phyloP scores from a whole-genome alignment of 2,888 invertebrate species.

The Diarsia brunnea region DNA sequence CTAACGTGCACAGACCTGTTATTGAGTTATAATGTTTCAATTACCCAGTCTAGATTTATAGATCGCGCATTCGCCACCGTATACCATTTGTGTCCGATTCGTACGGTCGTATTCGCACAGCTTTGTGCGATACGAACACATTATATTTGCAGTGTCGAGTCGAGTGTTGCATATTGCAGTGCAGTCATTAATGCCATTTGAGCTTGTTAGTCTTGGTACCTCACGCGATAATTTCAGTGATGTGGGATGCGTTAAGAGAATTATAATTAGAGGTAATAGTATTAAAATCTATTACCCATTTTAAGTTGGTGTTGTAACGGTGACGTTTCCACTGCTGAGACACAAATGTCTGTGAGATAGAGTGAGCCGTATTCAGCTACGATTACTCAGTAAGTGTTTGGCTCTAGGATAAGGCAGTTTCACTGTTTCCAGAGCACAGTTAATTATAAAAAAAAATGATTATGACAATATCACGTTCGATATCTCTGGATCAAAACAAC shows the following conservation, averaged over 20 bases:
- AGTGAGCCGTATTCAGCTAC: background rate
- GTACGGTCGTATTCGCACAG: constrained; percentile 13
- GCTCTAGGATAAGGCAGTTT: background rate
- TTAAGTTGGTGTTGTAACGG: background rate
- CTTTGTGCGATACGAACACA: constrained; percentile 28
- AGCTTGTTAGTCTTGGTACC: constrained; percentile 32
- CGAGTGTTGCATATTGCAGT: constrained; percentile 18
- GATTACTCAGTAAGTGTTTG: background rate
- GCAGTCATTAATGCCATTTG: constrained; percentile 23
- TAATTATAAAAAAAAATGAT: background rate
- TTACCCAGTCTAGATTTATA: constrained; percentile 64
- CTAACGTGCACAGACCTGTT: constrained; percentile 55
- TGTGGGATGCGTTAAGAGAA: constrained; percentile 1
- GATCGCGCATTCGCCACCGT: constrained; percentile 34
- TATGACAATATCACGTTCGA: background rate
- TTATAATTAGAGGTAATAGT: background rate
- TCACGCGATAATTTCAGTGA: constrained; percentile 12
- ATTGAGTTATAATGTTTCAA: constrained; percentile 69
- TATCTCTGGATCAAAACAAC: background rate
- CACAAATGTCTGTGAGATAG: background rate
- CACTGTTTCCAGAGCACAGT: background rate
- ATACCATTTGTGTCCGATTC: constrained; percentile 27
- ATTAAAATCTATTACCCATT: background rate
- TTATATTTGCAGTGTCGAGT: constrained; percentile 19
- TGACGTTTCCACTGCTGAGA: no score